Evolutionary conservation across 1,140 invertebrate genomes (phyloP), one percentile per base, ranked within the genome.

Genomic region (Cherax destructor): DNA sequence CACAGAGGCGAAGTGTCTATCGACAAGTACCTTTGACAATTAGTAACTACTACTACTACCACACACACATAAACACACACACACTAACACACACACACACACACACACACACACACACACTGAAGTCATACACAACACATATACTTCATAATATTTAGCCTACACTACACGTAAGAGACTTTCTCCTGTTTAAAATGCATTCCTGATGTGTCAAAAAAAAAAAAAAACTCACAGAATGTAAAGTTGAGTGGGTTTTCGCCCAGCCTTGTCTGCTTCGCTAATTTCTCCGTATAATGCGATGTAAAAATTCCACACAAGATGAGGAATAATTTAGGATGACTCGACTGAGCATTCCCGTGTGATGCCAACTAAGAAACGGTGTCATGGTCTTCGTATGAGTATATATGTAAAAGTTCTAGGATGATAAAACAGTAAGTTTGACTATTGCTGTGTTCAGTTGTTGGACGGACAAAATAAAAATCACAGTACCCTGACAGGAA

Each of bases 181-280:
- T 87, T 87, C 85, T 24, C 72, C 85, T 87, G 76, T 76, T 87
- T 87, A 87, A 79, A 74, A 87, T 87, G 72, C 85, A 59, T 77
- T 87, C 85, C 85, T 78, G 52, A 74, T 10, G 56, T 78, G 74
- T 79, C 85, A 78, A 79, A 79, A 77, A 79, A 52, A 30, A 52
- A 30, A 56, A 56, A 56, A 13, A 56, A 13, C 52, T 56, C 41
- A 11, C 65, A 52, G 85, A 87, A 87, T 87, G 79, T 87, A 87
- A 74, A 87, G 74, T 87, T 87, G 85, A 11, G 9, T 47, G 47
- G 74, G 77, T 87, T 87, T 87, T 87, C 76, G 24, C 59, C 50
- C 24, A 76, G 50, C 52, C 72, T 52, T 24, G 74, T 87, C 85
- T 21, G 47, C 52, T 18, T 56, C 69, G 74, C 49, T 87, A 79